Evolutionary conservation across 2,888 invertebrate species (phyloP).

Genomic region (Rhagonycha lutea): DNA sequence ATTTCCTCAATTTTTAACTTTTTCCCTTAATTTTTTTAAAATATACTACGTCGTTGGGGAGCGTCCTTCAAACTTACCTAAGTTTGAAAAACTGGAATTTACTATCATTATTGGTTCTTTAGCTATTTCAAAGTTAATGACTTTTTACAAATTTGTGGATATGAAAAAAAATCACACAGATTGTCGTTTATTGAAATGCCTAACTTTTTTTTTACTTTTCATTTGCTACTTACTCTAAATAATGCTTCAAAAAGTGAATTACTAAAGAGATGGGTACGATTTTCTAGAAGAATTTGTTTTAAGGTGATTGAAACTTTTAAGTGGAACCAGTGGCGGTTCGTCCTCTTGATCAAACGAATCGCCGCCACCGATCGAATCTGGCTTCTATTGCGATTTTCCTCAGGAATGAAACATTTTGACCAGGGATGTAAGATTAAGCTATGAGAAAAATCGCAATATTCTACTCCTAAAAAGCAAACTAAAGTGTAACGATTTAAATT

Average conservation of each 20-base stretch:
- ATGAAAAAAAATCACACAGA: neutral
- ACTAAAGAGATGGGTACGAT: neutral
- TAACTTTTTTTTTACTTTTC: neutral
- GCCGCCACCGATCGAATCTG: neutral
- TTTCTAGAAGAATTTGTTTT: neutral
- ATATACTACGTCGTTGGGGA: neutral
- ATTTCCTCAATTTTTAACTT: neutral
- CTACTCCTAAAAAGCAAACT: neutral
- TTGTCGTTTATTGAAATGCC: slow-evolving; percentile 1
- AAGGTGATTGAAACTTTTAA: neutral
- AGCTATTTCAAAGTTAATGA: neutral
- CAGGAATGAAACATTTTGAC: neutral
- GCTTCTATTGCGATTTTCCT: neutral
- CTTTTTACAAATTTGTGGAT: neutral
- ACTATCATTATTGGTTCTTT: neutral
- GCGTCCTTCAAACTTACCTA: neutral
- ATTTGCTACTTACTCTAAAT: neutral
- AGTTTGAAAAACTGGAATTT: neutral
- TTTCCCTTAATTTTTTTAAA: neutral
- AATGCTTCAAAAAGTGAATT: neutral
- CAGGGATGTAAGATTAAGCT: neutral
- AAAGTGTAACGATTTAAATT: neutral
- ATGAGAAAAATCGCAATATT: neutral
- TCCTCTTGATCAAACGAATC: neutral
- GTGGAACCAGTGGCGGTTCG: neutral